Evolutionary conservation across 2,113 vertebrate species (phyloP), one percentile per base, ranked within the genome.

Genomic region (Sardina pilchardus): DNA sequence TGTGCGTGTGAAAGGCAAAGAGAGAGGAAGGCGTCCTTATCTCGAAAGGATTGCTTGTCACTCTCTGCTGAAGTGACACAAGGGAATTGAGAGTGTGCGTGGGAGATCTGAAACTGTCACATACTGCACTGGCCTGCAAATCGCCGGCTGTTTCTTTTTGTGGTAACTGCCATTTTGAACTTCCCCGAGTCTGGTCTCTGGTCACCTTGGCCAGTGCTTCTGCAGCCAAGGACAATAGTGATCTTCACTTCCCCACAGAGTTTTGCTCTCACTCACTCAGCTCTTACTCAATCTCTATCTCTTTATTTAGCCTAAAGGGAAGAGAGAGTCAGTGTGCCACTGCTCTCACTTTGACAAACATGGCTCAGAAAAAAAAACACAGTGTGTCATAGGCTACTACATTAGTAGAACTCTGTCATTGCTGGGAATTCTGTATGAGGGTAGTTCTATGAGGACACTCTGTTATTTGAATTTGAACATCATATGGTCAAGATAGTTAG

Each of bases 241-340:
- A 87, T 90, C 86, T 86, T 50, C 89, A 93, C 93, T 95, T 95
- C 94, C 94, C 92, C 90, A 59, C 88, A 83, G 87, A 86, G 83
- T 88, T 90, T 88, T 89, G 89, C 91, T 91, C 91, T 86, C 92
- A 92, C 88, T 90, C 90, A 85, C 89, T 83, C 91, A 86, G 87
- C 88, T 94, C 92, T 95, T 95, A 93, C 94, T 94, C 94, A 95
- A 95, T 94, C 92, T 90, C 89, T 81, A 86, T 92, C 90, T 95
- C 93, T 95, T 95, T 94, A 94, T 95, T 93, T 89, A 90, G 85
- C 91, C 6, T 82, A 92, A 85, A 88, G 88, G 93, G 92, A 94
- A 94, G 92, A 94, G 92, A 93, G 92, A 94, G 92, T 92, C 93
- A 88, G 92, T 92, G 93, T 89, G 90, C 90, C 90, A 86, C 80